phyloP scores from a whole-genome alignment of 2,113 vertebrate species.

The Struthio camelus region DNA sequence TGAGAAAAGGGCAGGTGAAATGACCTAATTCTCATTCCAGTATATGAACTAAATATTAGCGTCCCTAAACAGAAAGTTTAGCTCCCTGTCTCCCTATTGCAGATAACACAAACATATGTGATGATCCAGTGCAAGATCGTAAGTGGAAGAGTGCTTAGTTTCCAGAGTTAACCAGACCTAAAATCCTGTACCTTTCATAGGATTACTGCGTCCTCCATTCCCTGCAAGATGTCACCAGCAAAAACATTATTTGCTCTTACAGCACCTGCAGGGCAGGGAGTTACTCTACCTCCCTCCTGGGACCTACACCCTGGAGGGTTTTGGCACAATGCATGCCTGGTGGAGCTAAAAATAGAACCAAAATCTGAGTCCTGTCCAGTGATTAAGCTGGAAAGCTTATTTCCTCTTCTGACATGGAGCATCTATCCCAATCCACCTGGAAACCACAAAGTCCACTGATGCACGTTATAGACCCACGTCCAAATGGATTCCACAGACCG shows the following conservation, averaged over 20 bases:
- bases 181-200: background rate
- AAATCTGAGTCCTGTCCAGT: background rate
- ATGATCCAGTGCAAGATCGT: background rate
- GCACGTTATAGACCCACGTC: fast-evolving
- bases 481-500: background rate
- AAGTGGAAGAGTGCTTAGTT: background rate
- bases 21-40: background rate
- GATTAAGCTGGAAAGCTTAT: background rate
- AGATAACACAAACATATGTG: background rate
- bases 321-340: background rate
- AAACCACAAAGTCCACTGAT: background rate
- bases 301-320: constrained; percentile 18
- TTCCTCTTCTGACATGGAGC: background rate
- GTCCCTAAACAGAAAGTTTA: background rate
- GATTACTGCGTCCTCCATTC: background rate
- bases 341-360: constrained; percentile 43
- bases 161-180: background rate
- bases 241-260: constrained; percentile 33
- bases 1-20: background rate
- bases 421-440: background rate
- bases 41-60: background rate
- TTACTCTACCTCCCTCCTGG: constrained; percentile 11
- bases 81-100: background rate
- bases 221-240: constrained; percentile 17
- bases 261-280: constrained; percentile 37